These are phyloP conservation scores for Zapornia atra DNA, from an alignment of 2,113 vertebrate species.

Conservation along the genomic window DNA sequence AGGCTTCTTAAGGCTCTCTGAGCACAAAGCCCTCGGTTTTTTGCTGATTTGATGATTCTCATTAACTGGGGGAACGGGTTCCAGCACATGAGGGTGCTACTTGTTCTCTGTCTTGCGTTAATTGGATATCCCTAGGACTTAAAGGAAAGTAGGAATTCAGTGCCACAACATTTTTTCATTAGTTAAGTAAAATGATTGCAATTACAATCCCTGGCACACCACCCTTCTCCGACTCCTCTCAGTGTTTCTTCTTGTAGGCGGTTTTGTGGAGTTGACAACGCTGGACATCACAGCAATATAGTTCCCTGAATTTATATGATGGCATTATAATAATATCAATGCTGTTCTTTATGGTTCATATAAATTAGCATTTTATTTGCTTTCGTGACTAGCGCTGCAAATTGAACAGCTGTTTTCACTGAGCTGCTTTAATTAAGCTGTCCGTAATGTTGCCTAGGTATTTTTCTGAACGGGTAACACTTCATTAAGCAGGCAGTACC, in stretches of 20 bases:
- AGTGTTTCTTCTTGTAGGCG: neutral
- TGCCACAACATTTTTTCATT: neutral
- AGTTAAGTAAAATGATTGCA: neutral
- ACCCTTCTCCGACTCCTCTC: neutral
- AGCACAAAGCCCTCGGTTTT: neutral
- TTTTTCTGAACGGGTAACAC: constrained; percentile 7
- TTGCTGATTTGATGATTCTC: neutral
- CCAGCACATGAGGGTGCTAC: neutral
- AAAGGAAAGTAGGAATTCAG: neutral
- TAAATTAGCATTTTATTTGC: constrained; percentile 51
- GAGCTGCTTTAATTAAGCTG: constrained; percentile 54
- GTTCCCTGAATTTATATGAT: constrained; percentile 7
- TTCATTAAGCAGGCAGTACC: constrained; percentile 7
- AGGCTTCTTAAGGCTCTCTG: neutral
- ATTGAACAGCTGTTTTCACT: constrained; percentile 45
- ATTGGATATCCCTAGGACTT: neutral
- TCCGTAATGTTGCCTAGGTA: constrained; percentile 7
- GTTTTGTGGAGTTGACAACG: neutral
- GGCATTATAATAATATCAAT: constrained; percentile 29
- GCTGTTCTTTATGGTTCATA: constrained; percentile 1
- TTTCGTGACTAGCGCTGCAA: constrained; percentile 2
- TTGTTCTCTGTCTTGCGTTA: neutral
- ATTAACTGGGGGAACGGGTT: neutral
- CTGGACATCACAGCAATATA: neutral
- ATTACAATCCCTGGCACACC: neutral